Evolutionary conservation across 1,140 invertebrate species (phyloP), one percentile per base, ranked within the genome.

Genomic region (Macrostomum lignano): DNA sequence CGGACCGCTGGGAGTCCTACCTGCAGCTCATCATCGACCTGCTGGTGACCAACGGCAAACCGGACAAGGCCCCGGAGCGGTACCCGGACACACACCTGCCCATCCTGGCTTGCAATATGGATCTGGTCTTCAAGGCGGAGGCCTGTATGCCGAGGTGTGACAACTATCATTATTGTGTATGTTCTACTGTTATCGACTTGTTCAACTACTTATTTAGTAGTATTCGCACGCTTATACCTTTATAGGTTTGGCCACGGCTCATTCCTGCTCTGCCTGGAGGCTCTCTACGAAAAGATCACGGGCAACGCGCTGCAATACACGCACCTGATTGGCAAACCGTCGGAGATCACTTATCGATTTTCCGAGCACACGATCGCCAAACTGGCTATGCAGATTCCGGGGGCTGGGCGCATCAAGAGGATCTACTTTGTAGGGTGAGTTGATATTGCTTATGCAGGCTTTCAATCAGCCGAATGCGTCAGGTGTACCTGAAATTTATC

Each of bases 71-170:
- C 20, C 42, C 38, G 9, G 36, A 45, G 21, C 31, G 11, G 19
- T 19, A 23, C 7, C 30, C 28, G 13, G 26, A 26, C 17, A 30
- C 31, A 3, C 68, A 71, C 47, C 58, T 71, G 39, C 68, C 68
- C 17, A 45, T 71, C 6, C 44, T 71, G 25, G 68, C 67, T 2
- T 70, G 69, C 41, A 70, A 70, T 43, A 67, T 69, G 63, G 68
- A 71, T 50, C 52, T 71, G 5, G 56, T 69, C 20, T 71, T 68
- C 66, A 68, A 69, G 45, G 67, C 68, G 10, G 64, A 67, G 45
- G 66, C 67, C 17, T 61, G 58, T 14, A 65, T 68, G 45, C 67
- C 67, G 3, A 55, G 67, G 49, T 21, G 24, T 10, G 21, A 10
- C 9, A 24, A 24, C 25, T 7, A 7, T 33, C 23, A 10, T 33